Percentiles rank a stretch among this genome's conserved stretches.
Conservation (phyloP, 2,888 invertebrate species). For the Philopedon plagiatum region DNA sequence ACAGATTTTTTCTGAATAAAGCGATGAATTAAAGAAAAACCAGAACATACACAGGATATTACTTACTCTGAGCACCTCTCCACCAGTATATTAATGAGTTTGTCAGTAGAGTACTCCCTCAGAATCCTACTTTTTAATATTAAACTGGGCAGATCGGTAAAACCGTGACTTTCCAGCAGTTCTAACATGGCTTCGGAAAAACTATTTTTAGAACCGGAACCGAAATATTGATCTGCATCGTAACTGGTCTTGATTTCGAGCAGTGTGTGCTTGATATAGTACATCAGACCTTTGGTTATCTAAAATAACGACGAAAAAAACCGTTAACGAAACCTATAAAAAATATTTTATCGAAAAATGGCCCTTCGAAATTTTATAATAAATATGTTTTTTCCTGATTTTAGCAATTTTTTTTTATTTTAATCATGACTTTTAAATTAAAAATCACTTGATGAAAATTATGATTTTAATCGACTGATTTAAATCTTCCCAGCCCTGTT, state of each 20-base stretch:
- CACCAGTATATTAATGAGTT: slow-evolving; percentile 69
- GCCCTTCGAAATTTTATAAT: no score
- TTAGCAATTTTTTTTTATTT: no score
- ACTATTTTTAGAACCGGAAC: slow-evolving; percentile 63
- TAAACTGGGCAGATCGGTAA: slow-evolving; percentile 69
- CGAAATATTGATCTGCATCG: slow-evolving; percentile 69
- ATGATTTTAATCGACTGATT: no score
- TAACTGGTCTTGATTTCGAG: slow-evolving; percentile 67
- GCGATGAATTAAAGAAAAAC: not conserved
- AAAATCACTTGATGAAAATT: no score
- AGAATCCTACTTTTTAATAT: slow-evolving; percentile 71
- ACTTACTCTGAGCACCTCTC: slow-evolving; percentile 61
- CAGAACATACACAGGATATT: not conserved
- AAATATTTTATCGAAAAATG: no score
- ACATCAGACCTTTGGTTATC: slow-evolving; percentile 65
- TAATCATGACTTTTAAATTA: no score
- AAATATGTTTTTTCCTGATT: no score
- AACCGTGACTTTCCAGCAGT: slow-evolving; percentile 66
- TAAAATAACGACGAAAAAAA: no score
- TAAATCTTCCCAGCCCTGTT: no score
- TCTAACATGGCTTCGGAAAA: slow-evolving; percentile 67
- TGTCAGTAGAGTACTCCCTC: slow-evolving; percentile 73
- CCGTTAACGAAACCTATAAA: no score
- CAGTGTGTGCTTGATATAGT: slow-evolving; percentile 66
- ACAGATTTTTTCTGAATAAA: not conserved